These are phyloP conservation scores for Epistrophella euchroma DNA, from an alignment of 2,888 invertebrate genomes.

Conservation along the genomic window DNA sequence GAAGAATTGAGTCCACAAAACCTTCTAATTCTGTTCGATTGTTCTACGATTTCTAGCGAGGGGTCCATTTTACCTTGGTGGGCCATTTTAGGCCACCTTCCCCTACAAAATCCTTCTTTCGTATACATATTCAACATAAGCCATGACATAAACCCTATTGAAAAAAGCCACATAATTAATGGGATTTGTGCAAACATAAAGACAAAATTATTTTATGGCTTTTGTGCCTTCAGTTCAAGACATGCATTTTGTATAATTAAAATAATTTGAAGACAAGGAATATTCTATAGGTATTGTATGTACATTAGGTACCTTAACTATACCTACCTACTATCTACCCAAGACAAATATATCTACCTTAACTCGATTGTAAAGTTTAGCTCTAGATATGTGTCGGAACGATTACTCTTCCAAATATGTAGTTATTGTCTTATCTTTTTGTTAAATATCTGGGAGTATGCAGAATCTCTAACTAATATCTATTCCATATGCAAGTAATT, in stretches of 20 bases:
- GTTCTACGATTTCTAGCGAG: no score
- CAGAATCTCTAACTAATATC: not conserved
- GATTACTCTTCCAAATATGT: conserved; percentile 46
- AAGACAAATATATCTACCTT: conserved; percentile 1
- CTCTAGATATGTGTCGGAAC: not conserved
- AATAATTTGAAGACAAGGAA: conserved; percentile 47
- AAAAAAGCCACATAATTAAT: not conserved
- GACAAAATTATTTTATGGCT: conserved; percentile 17
- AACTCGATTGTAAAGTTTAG: conserved; percentile 7
- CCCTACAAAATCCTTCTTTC: no score
- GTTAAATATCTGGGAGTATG: not conserved
- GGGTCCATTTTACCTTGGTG: no score
- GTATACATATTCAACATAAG: not conserved
- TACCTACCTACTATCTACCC: not conserved
- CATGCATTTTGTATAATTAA: conserved; percentile 47
- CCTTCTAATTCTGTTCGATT: no score
- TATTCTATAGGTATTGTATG: no score
- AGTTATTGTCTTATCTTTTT: conserved; percentile 21
- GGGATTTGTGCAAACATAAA: not conserved
- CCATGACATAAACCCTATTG: not conserved
- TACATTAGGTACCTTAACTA: no score
- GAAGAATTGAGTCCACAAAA: no score
- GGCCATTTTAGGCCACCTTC: no score
- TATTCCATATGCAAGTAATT: conserved; percentile 44
- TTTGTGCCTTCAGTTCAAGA: conserved; percentile 11